phyloP scores from a whole-genome alignment of 2,797 vertebrate species.

The Gallirallus australis region DNA sequence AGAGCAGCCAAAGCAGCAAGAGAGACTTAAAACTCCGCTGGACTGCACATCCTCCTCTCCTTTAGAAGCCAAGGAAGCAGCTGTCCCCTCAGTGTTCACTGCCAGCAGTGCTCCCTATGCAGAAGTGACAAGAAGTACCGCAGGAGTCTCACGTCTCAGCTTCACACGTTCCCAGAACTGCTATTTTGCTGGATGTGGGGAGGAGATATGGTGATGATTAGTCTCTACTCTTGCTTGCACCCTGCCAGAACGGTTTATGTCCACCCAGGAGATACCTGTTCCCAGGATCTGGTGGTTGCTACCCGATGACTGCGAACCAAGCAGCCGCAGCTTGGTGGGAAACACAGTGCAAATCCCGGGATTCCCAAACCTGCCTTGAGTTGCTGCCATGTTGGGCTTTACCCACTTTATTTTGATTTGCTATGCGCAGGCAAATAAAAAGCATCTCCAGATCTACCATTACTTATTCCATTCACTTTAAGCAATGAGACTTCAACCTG shows the following conservation, averaged over 20 bases:
- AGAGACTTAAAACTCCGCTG: not conserved
- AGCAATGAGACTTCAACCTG: not conserved
- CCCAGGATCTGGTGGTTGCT: not conserved
- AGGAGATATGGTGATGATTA: fast-evolving
- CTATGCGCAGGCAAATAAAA: not conserved
- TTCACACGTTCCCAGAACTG: not conserved
- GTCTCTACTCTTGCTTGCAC: not conserved
- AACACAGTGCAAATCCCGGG: not conserved
- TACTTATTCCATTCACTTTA: not conserved
- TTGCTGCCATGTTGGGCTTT: not conserved
- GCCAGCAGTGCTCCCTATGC: not conserved
- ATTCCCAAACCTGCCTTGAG: not conserved
- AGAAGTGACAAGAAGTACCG: not conserved
- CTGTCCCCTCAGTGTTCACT: not conserved
- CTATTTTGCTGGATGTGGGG: not conserved
- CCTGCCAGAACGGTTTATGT: not conserved
- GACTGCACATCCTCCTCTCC: not conserved
- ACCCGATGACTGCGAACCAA: not conserved
- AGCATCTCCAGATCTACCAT: not conserved
- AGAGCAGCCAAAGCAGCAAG: not conserved
- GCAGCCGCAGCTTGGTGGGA: not conserved
- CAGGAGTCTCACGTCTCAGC: not conserved
- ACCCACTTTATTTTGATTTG: not conserved
- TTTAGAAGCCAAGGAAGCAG: not conserved
- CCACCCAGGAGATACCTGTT: not conserved